Percentiles rank a stretch among this genome's conserved stretches.
Conservation (phyloP, 1,140 invertebrate species). For the Chrysomallon squamiferum region DNA sequence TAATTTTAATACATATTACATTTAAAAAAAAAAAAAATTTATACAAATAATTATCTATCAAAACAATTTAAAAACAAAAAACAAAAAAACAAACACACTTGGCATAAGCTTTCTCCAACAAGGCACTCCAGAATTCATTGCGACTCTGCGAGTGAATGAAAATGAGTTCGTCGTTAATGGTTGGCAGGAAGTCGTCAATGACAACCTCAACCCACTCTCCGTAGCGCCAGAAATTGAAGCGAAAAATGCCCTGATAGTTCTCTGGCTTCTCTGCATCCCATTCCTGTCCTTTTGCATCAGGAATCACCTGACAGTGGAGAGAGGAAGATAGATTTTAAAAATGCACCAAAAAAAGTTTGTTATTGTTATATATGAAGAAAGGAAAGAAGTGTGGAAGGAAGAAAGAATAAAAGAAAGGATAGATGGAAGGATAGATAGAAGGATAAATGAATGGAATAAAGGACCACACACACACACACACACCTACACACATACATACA, state of each 20-base stretch:
- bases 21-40: no score
- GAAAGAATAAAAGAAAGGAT: no score
- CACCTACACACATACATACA: no score
- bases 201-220: conserved; percentile 65
- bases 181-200: conserved; percentile 65
- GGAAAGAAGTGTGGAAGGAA: neutral
- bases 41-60: no score
- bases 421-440: no score
- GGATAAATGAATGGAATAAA: no score
- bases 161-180: conserved; percentile 58
- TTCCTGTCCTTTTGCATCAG: conserved; percentile 38
- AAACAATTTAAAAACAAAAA: no score
- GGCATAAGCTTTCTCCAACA: conserved; percentile 67
- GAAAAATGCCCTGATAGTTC: conserved; percentile 61
- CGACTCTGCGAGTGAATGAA: conserved; percentile 60
- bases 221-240: conserved; percentile 65
- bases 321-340: neutral
- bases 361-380: neutral
- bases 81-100: conserved; percentile 63
- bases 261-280: conserved; percentile 12
- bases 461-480: no score
- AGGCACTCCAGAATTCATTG: conserved; percentile 66
- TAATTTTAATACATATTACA: no score
- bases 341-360: neutral
- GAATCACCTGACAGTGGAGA: conserved; percentile 42